These are phyloP conservation scores for Poeciliopsis turrubarensis DNA, from an alignment of 2,113 vertebrate species.

Conservation along the genomic window DNA sequence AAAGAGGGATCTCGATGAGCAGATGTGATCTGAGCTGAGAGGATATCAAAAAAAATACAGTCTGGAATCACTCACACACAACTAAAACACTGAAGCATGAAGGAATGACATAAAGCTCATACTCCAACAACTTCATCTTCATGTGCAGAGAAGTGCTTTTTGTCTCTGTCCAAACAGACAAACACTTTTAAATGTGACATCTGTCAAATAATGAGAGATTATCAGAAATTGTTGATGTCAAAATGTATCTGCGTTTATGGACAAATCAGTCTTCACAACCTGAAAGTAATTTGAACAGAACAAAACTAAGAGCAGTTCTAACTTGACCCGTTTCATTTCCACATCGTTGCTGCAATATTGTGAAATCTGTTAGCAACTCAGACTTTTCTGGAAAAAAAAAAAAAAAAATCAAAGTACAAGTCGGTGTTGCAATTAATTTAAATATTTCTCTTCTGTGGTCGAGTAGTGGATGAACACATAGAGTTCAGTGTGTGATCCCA, in stretches of 20 bases:
- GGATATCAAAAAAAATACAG: conserved; percentile 3
- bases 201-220: conserved; percentile 36
- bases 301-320: neutral
- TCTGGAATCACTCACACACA: conserved; percentile 22
- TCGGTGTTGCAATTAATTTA: neutral
- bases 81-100: conserved; percentile 33
- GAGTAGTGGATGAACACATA: neutral
- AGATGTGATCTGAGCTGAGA: conserved; percentile 42
- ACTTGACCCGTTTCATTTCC: neutral
- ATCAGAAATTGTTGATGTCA: conserved; percentile 51
- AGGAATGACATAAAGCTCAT: conserved; percentile 10
- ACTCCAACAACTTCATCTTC: neutral
- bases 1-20: conserved; percentile 4
- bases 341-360: neutral
- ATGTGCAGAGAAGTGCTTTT: neutral
- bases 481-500: neutral
- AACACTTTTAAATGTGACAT: conserved; percentile 43
- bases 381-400: neutral
- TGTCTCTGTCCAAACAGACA: neutral
- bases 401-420: neutral
- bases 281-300: conserved; percentile 3
- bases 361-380: neutral
- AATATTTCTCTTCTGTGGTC: neutral
- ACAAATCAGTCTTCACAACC: conserved; percentile 12
- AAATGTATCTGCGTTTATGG: conserved; percentile 46